phyloP scores from a whole-genome alignment of 2,888 invertebrate genomes.

The Lithophane leautieri region DNA sequence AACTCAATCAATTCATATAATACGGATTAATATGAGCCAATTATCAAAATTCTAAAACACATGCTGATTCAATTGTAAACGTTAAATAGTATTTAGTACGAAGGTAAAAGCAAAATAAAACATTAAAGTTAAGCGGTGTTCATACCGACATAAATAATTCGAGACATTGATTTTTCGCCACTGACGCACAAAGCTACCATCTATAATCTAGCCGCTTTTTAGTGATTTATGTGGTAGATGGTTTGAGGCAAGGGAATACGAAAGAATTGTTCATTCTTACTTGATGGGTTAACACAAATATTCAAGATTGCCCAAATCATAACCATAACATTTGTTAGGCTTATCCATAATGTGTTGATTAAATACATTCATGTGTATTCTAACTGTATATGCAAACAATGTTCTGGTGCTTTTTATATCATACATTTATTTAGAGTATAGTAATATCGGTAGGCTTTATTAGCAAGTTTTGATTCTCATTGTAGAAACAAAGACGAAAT shows the following conservation, averaged over 20 bases:
- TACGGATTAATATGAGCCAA: background rate
- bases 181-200: conserved; percentile 55
- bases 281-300: conserved; percentile 22
- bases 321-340: conserved; percentile 47
- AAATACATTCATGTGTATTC: conserved; percentile 33
- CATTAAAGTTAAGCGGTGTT: conserved; percentile 1
- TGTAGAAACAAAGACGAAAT: conserved; percentile 38
- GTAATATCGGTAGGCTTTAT: conserved; percentile 3
- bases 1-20: conserved; percentile 22
- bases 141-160: conserved; percentile 29
- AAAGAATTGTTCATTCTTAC: conserved; percentile 9
- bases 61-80: background rate
- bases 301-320: conserved; percentile 29
- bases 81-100: background rate
- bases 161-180: conserved; percentile 50
- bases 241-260: conserved; percentile 5
- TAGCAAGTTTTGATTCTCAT: conserved; percentile 3
- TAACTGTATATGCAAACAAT: conserved; percentile 13
- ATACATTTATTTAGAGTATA: conserved; percentile 5
- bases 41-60: background rate
- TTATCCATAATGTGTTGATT: conserved; percentile 35
- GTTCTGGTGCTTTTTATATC: conserved; percentile 8
- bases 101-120: background rate
- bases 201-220: conserved; percentile 45
- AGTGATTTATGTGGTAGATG: conserved; percentile 28